Base-by-base conservation (phyloP, 2,888 invertebrate genomes). In the Pecten maximus region DNA sequence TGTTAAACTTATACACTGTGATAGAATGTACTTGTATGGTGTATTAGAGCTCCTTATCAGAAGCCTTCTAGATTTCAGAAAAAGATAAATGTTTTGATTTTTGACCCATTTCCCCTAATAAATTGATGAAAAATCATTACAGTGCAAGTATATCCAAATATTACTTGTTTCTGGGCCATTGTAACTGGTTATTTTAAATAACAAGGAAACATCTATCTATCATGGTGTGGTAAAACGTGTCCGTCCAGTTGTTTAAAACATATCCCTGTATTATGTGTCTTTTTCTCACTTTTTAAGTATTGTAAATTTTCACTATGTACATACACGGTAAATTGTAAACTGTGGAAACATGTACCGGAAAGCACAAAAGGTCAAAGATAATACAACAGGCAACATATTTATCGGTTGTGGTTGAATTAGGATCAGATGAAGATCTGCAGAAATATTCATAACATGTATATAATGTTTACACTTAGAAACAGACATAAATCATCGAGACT, bases 181-280 rank as follows among this genome's bases (percentile, higher is more conserved):
- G 60, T 60, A 6, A 28, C n/a, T 28, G 3, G 60, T 60, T 60
- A 28, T 60, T 60, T 6, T 74, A 16, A 35, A 35, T 28, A 23
- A 10, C 6, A 74, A 15, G 60, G 60, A 28, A 74, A 10, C 35
- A 74, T 28, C 35, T 74, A 35, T 74, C 35, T 28, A 35, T 74
- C 35, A 28, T 74, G 74, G 19, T 35, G 74, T 74, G 35, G 74
- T 74, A 74, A 35, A 74, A 35, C n/a, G n/a, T 74, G 74, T 74
- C 74, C 74, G 74, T 74, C 74, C 74, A 74, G 15, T 35, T 74
- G 74, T 74, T 74, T 74, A 74, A 6, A 74, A 74, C 74, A 74
- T 74, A 74, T 74, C 74, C 35, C 28, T 74, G 35, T 28, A 74
- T 2, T 6, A 74, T 54, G 74, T 74, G 35, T 74, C 35, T 74